phyloP scores from a whole-genome alignment of 2,888 invertebrate species.

The Daptonema setosum region DNA sequence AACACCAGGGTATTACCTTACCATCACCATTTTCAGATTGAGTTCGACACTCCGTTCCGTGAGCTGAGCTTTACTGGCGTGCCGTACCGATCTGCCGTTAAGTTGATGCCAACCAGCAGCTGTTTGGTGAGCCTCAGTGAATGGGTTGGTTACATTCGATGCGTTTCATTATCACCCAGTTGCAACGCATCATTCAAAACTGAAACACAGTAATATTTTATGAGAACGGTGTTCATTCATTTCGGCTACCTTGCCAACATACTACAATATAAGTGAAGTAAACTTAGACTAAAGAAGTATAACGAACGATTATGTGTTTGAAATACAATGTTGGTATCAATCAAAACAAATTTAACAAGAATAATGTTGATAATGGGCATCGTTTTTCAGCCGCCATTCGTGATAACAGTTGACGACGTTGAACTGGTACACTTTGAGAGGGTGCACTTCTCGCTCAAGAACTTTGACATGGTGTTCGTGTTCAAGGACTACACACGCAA shows the following conservation, averaged over 20 bases:
- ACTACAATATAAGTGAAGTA: too few relatives aligned
- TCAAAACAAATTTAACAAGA: too few relatives aligned
- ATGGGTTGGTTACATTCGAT: conserved; percentile 61
- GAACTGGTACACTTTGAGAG: conserved; percentile 96
- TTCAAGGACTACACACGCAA: conserved; percentile 91
- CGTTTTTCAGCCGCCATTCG: conserved; percentile 90
- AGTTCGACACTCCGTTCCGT: conserved; percentile 94
- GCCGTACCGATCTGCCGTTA: conserved; percentile 80
- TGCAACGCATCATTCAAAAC: too few relatives aligned
- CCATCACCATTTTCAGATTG: too few relatives aligned
- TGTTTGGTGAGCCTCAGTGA: conserved; percentile 88
- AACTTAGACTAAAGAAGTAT: too few relatives aligned
- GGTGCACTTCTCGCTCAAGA: conserved; percentile 91
- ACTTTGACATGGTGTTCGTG: conserved; percentile 98
- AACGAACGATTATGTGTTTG: too few relatives aligned
- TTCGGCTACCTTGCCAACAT: too few relatives aligned
- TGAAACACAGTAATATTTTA: too few relatives aligned
- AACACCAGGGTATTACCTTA: too few relatives aligned
- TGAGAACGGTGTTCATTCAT: too few relatives aligned
- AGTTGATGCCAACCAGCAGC: conserved; percentile 64
- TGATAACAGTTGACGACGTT: conserved; percentile 85
- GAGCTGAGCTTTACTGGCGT: conserved; percentile 94
- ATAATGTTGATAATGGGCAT: too few relatives aligned
- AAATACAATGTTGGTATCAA: too few relatives aligned
- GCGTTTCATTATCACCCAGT: background rate